Conservation (phyloP, 2,888 invertebrate species). For the Agapostemon virescens region DNA sequence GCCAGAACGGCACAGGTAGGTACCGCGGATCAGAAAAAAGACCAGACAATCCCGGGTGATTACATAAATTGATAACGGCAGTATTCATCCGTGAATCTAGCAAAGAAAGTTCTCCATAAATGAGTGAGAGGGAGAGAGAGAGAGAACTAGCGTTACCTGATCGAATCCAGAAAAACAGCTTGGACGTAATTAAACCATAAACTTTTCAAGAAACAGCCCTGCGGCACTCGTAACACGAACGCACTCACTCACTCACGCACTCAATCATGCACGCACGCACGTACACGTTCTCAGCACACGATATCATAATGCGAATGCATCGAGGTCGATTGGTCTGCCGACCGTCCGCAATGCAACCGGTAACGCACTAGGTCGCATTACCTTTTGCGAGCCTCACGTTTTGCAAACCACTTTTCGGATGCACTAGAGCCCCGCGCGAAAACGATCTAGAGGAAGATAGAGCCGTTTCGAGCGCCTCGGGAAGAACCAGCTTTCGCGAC, state of each 20-base stretch:
- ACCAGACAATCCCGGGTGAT: neutral
- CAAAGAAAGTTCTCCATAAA: neutral
- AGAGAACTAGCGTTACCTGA: neutral
- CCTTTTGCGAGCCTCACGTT: slow-evolving; percentile 29
- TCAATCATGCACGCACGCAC: slow-evolving; percentile 10
- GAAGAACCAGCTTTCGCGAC: slow-evolving; percentile 36
- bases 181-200: slow-evolving; percentile 14
- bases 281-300: slow-evolving; percentile 1
- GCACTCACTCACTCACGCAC: slow-evolving; percentile 22
- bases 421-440: slow-evolving; percentile 17
- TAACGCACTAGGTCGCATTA: slow-evolving; percentile 37
- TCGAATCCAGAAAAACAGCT: neutral
- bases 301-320: slow-evolving; percentile 44
- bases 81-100: neutral
- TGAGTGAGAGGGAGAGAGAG: too few relatives aligned
- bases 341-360: slow-evolving; percentile 40
- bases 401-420: slow-evolving; percentile 19
- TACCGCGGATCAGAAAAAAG: neutral
- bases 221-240: neutral
- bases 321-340: slow-evolving; percentile 43
- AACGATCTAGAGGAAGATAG: neutral
- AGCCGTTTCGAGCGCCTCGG: neutral
- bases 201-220: slow-evolving; percentile 31
- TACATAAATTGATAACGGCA: slow-evolving; percentile 2
- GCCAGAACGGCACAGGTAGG: slow-evolving; percentile 28